Base-by-base conservation (phyloP, 2,797 vertebrate species). In the Pelodytes ibericus region DNA sequence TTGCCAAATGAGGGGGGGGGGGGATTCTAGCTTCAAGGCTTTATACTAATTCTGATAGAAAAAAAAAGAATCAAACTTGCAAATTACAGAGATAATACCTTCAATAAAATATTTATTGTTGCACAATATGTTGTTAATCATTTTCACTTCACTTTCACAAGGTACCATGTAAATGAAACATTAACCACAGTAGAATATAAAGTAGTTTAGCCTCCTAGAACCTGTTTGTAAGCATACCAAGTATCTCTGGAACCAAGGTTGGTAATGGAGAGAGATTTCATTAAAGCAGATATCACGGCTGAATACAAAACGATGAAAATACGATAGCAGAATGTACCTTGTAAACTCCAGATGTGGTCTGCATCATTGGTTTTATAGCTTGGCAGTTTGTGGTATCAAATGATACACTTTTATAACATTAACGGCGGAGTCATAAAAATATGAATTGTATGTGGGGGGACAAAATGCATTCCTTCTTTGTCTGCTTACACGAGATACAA, bases 81-180 rank as follows among this genome's bases (percentile, higher is more conserved):
- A 87, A 88, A 86, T 83, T 80, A 76, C 74, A 56, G 64, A 81
- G 81, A 86, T 87, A 86, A 85, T 81, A 85, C 81, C 84, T 33
- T 79, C 58, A 86, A 84, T 88, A 84, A 89, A 90, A 88, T 88
- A 88, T 87, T 88, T 88, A 85, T 84, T 77, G 78, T 80, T 82
- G 74, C 75, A 76, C 81, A 76, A 83, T 75, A 66, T 85, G 83
- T 82, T 85, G 79, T 83, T 90, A 86, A 82, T 86, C 80, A 73
- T 82, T 80, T 85, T 83, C 86, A 85, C 85, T 87, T 76, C 80
- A 85, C 82, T 86, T 88, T 81, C 82, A 77, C 31, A 80, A 84
- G 82, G 81, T 86, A 81, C 74, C 83, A 84, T 71, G 25, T 80
- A 83, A 89, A 88, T 86, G 84, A 89, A 89, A 89, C 90, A 87